Conservation (phyloP, 2,113 vertebrate genomes). For the Brachionichthys hirsutus region DNA sequence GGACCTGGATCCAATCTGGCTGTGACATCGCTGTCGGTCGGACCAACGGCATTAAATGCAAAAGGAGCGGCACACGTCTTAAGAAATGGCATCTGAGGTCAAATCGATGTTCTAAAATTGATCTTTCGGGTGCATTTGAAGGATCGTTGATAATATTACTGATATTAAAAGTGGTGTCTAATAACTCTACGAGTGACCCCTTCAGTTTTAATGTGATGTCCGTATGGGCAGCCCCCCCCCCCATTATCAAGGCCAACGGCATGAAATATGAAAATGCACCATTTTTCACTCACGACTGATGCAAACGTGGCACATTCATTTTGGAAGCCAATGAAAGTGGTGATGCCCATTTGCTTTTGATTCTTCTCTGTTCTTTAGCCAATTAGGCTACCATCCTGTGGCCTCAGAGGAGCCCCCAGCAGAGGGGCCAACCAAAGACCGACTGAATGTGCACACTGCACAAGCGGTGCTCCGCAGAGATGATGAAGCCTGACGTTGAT, state of each 20-base stretch:
- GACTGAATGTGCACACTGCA: constrained; percentile 20
- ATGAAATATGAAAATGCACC: constrained; percentile 36
- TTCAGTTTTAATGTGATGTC: not conserved
- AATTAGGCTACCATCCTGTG: constrained; percentile 53
- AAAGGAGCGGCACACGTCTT: not conserved
- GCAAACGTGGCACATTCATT: constrained; percentile 46
- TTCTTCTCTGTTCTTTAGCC: constrained; percentile 46
- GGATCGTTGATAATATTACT: too few species aligned
- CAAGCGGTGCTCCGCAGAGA: not conserved
- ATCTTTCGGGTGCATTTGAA: too few species aligned
- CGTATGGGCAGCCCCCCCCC: not conserved
- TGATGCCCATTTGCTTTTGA: constrained; percentile 42
- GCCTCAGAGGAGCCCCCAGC: constrained; percentile 32
- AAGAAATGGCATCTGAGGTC: not conserved
- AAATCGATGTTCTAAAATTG: too few species aligned
- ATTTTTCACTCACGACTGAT: constrained; percentile 44
- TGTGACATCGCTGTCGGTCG: constrained; percentile 24
- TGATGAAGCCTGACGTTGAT: too few species aligned
- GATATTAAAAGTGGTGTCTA: not conserved
- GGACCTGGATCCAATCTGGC: constrained; percentile 8
- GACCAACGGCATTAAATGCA: constrained; percentile 6
- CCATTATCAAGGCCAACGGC: constrained; percentile 17
- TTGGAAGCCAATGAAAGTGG: constrained; percentile 37
- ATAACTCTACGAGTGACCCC: not conserved
- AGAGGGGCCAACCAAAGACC: constrained; percentile 29